These are phyloP conservation scores for Cataglyphis altisquamis DNA, from an alignment of 2,888 invertebrate species.

Conservation along the genomic window DNA sequence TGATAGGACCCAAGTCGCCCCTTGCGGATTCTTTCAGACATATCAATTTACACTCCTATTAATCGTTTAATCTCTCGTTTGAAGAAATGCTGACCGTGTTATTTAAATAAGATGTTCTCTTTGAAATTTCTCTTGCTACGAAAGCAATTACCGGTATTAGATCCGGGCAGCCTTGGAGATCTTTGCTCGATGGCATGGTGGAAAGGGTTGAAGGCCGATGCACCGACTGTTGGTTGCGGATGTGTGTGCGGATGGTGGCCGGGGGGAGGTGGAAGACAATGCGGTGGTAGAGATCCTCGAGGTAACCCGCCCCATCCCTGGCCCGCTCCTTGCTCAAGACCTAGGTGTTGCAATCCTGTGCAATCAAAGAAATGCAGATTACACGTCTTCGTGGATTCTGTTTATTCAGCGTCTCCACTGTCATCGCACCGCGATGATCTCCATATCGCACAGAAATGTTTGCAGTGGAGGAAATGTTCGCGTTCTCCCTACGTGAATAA, in stretches of 20 bases:
- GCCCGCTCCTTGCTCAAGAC: conserved; percentile 83
- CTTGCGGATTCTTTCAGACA: conserved; percentile 80
- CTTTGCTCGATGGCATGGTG: conserved; percentile 84
- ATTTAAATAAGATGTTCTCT: neutral
- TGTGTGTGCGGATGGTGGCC: conserved; percentile 83
- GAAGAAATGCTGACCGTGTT: neutral
- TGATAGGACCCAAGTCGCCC: conserved; percentile 83
- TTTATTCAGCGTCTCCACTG: conserved; percentile 48
- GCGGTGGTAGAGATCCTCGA: conserved; percentile 83
- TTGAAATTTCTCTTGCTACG: neutral
- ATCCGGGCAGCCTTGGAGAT: conserved; percentile 82
- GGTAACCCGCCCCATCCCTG: conserved; percentile 84
- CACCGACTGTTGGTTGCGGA: conserved; percentile 78
- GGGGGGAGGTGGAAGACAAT: conserved; percentile 85
- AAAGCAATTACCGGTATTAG: conserved; percentile 70
- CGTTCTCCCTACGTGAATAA: neutral
- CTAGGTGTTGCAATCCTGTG: conserved; percentile 84
- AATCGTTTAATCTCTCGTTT: conserved; percentile 10
- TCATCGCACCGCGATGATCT: conserved; percentile 33
- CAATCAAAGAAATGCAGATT: conserved; percentile 73
- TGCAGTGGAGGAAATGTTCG: neutral
- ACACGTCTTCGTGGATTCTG: conserved; percentile 37
- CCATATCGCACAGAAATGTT: conserved; percentile 27
- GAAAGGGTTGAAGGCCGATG: conserved; percentile 85
- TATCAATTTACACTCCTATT: conserved; percentile 40